A percentile compares a stretch with the other conserved stretches of the same genome.
These are phyloP conservation scores for Phyllotreta cruciferae DNA, from an alignment of 2,888 invertebrate genomes.

Conservation along the genomic window DNA sequence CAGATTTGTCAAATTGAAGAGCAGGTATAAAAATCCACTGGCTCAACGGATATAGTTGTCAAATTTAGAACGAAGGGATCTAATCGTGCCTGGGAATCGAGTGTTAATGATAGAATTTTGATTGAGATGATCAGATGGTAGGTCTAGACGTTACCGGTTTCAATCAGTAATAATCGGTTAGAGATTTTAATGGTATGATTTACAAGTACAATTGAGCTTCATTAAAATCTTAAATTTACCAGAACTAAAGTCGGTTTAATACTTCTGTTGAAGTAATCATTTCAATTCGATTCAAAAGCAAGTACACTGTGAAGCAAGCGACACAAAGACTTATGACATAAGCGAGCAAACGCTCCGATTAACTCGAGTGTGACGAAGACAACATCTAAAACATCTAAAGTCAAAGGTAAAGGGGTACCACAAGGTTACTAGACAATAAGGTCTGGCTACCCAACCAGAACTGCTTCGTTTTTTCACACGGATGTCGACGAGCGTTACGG, in stretches of 20 bases:
- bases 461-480: slow-evolving; percentile 50
- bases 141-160: no score
- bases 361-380: slow-evolving; percentile 35
- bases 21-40: slow-evolving; percentile 47
- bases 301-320: slow-evolving; percentile 14
- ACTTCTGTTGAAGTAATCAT: no score
- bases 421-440: slow-evolving; percentile 51
- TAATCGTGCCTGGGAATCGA: slow-evolving; percentile 26
- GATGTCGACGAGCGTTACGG: slow-evolving; percentile 45
- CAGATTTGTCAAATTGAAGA: slow-evolving; percentile 50
- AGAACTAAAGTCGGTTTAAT: no score
- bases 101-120: slow-evolving; percentile 28
- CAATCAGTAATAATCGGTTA: no score
- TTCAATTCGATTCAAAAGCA: no score
- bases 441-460: slow-evolving; percentile 54
- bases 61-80: slow-evolving; percentile 38
- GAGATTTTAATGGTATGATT: no score
- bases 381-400: slow-evolving; percentile 35
- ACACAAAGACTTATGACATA: slow-evolving; percentile 17
- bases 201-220: no score
- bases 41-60: slow-evolving; percentile 48
- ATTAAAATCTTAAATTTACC: no score
- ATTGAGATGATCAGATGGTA: slow-evolving; percentile 2
- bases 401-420: slow-evolving; percentile 47
- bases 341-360: slow-evolving; percentile 17